Base-by-base conservation (phyloP, 2,888 invertebrate genomes). In the Cetonia aurata region DNA sequence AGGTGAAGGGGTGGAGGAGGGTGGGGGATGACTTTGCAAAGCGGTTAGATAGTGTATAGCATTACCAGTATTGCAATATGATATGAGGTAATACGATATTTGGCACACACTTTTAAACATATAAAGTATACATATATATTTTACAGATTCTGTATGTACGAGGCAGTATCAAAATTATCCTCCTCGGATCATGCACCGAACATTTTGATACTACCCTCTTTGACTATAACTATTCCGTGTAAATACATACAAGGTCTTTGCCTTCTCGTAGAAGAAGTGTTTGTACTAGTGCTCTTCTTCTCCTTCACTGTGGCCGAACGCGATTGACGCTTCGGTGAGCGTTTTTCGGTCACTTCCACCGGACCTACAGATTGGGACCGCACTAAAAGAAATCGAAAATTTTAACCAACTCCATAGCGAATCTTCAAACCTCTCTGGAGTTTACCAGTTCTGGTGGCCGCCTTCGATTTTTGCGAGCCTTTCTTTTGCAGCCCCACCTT, bases 251-350 rank as follows among this genome's bases (percentile, higher is more conserved):
- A 89, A 83, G 92, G 92, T 81, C 92, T 87, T 77, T 91, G 88
- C 84, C 91, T 90, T 87, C 83, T 87, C 84, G 81, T 84, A 74
- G 83, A 81, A 74, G 88, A 86, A 83, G 88, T 87, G 84, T 88
- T 86, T 81, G 88, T 88, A 86, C 86, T 89, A 78, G 88, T 89
- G 86, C 89, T 90, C 86, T 89, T 88, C 85, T 89, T 89, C 85
- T 89, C 88, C 86, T 89, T 85, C 0, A 89, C 87, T 78, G 89
- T 88, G 46, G 90, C 89, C 15, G 91, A 89, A 80, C 90, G 89
- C 57, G 92, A 90, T 79, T 93, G 92, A 75, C 93, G 91, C 80
- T 93, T 93, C 31, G 94, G 94, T 62, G 94, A 94, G 76, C 89
- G 87, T 85, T 91, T 92, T 80, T 91, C 90, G 65, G 76, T 71